These are phyloP conservation scores for Glareola pratincola DNA, from an alignment of 2,113 vertebrate species.

Conservation along the genomic window DNA sequence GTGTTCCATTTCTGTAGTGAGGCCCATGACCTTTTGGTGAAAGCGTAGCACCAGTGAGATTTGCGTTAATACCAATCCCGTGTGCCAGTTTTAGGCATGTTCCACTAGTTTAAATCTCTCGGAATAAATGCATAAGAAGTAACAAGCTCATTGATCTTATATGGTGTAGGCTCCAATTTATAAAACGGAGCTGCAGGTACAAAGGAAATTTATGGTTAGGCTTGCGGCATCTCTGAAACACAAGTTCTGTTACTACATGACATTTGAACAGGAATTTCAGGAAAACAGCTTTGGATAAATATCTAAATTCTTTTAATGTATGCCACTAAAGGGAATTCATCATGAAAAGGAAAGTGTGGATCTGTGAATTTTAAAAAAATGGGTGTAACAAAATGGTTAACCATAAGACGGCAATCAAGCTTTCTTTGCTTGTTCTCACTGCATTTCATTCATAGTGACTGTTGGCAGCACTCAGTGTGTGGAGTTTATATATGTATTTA, in stretches of 20 bases:
- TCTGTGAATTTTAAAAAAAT: conserved; percentile 14
- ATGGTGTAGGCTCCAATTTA: neutral
- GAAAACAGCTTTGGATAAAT: neutral
- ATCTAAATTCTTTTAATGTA: neutral
- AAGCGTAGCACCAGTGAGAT: too few species aligned
- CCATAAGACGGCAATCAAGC: conserved; percentile 35
- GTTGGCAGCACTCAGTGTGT: conserved; percentile 45
- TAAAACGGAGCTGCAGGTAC: neutral
- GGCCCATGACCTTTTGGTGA: neutral
- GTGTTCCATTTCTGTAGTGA: neutral
- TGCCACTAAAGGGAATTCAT: neutral
- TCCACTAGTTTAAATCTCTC: neutral
- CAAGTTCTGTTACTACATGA: neutral
- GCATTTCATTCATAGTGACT: conserved; percentile 64
- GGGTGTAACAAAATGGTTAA: conserved; percentile 29
- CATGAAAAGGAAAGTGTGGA: neutral
- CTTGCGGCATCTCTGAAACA: neutral
- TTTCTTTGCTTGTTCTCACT: conserved; percentile 58
- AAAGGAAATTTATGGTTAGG: neutral
- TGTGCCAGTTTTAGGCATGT: neutral
- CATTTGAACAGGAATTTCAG: neutral
- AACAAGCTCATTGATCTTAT: neutral
- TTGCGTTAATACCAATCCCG: too few species aligned
- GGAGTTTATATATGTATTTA: conserved; percentile 57
- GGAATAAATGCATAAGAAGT: neutral